A percentile compares a stretch with the other conserved stretches of the same genome.
Conservation (phyloP, 2,888 invertebrate species). For the Drosophila atripex region DNA sequence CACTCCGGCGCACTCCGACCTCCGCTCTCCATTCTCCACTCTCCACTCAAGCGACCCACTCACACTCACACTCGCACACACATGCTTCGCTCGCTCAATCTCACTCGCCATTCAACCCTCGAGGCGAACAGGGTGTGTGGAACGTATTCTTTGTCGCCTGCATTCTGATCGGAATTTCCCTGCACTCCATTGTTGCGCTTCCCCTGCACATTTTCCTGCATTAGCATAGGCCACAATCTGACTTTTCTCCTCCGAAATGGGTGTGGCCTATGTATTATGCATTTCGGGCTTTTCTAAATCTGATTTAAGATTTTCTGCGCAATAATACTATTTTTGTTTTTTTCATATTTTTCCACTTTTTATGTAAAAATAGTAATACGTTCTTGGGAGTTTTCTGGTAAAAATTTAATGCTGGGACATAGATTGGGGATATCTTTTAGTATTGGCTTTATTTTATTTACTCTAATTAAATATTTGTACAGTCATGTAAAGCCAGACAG, state of each 20-base stretch:
- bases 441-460: too few species aligned
- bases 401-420: too few species aligned
- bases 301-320: constrained; percentile 53
- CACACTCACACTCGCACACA: constrained; percentile 5
- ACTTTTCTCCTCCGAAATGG: constrained; percentile 69
- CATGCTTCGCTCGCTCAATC: constrained; percentile 19
- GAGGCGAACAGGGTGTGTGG: constrained; percentile 54
- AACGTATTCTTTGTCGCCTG: constrained; percentile 71
- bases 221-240: constrained; percentile 69
- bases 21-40: constrained; percentile 26
- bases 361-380: constrained; percentile 61
- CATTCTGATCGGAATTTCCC: constrained; percentile 72
- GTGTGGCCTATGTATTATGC: constrained; percentile 73
- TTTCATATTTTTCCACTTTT: constrained; percentile 55
- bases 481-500: neutral
- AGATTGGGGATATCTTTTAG: too few species aligned
- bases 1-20: constrained; percentile 13
- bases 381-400: neutral
- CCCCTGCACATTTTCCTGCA: constrained; percentile 53
- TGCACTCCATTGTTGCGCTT: constrained; percentile 50
- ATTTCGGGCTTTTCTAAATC: constrained; percentile 19
- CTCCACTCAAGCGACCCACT: constrained; percentile 57
- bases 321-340: constrained; percentile 48
- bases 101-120: constrained; percentile 51
- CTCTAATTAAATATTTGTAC: neutral